These are phyloP conservation scores for Vanessa tameamea DNA, from an alignment of 1,140 invertebrate genomes.

Conservation along the genomic window DNA sequence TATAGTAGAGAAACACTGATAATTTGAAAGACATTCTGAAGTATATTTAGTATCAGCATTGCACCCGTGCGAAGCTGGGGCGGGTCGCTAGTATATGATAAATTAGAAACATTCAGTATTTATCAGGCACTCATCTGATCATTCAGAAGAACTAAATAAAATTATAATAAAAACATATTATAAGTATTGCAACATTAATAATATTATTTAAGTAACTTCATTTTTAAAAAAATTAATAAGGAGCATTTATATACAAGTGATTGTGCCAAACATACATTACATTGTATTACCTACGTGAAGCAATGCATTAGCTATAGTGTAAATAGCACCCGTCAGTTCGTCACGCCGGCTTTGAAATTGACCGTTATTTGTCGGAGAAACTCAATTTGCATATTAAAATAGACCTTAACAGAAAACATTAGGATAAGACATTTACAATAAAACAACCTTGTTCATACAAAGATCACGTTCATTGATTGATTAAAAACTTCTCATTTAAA, in stretches of 20 bases:
- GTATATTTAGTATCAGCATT: no score
- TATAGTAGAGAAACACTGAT: no score
- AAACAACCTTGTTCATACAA: not conserved
- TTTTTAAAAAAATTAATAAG: not conserved
- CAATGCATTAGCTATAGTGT: constrained; percentile 24
- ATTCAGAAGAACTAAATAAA: no score
- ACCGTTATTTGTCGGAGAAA: constrained; percentile 29
- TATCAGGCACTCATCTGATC: no score
- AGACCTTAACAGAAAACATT: constrained; percentile 15
- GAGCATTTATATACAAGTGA: not conserved
- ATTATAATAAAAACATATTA: no score
- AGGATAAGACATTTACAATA: not conserved
- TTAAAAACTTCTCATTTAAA: not conserved
- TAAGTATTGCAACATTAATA: no score
- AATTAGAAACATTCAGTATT: no score
- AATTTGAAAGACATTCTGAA: no score
- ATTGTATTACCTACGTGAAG: constrained; percentile 12
- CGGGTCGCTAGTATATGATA: no score
- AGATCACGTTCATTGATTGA: not conserved
- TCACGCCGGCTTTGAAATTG: constrained; percentile 29
- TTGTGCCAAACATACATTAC: constrained; percentile 18
- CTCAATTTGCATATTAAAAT: constrained; percentile 22
- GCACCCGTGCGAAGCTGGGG: no score
- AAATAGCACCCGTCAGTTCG: constrained; percentile 27
- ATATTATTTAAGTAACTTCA: not conserved